Base-by-base conservation (phyloP, 2,888 invertebrate species). In the Diloba caeruleocephala region DNA sequence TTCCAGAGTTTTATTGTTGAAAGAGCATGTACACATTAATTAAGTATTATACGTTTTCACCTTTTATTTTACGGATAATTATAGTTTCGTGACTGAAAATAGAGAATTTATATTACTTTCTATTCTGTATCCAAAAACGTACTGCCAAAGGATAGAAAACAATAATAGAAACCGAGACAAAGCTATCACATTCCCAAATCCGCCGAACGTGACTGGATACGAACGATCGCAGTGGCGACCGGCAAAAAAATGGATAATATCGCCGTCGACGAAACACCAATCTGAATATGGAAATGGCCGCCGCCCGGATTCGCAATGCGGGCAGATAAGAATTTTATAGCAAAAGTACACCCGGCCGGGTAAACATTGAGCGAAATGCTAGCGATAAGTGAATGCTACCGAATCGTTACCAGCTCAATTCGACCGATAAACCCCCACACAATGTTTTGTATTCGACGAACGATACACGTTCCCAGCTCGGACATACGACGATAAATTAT, bases 251-350 rank as follows among this genome's bases (percentile, higher is more conserved):
- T 53, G 67, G 64, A 52, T 71, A 76, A 78, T 76, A 72, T 71
- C 71, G 55, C 55, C 48, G 69, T 48, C 66, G 39, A 57, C 56
- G 69, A 54, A 81, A 81, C 78, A 79, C 78, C 86, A 88, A 88
- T 88, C 86, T 87, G 87, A 86, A 90, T 88, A 88, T 89, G 90
- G 86, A 85, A 91, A 90, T 87, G 85, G 83, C 71, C 71, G 75
- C 71, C 76, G 74, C 76, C 84, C 85, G 84, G 84, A 87, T 87
- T 88, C 88, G 82, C 84, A 88, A 85, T 88, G 87, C 87, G 85
- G 88, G 82, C 69, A 85, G 92, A 91, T 91, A 91, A 90, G 88
- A 83, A 81, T 85, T 89, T 89, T 89, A 88, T 86, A 80, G 87
- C 78, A 68, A 81, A 82, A 79, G 80, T 77, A 74, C 71, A 72